Base-by-base conservation (phyloP, 1,140 invertebrate species). In the Xylocopa sonorina region DNA sequence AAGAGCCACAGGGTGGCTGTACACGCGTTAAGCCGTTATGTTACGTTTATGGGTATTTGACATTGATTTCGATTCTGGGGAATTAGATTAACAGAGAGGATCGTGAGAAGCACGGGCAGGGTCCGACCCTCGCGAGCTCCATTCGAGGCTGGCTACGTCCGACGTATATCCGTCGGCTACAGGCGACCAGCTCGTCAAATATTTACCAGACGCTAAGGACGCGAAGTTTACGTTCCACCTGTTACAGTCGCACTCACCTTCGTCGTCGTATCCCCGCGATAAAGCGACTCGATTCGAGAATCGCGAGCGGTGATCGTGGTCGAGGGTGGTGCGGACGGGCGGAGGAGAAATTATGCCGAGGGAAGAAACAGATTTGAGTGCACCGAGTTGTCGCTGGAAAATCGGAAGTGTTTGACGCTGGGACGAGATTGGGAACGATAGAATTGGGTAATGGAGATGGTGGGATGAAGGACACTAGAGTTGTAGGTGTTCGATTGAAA, bases 151-250 rank as follows among this genome's bases (percentile, higher is more conserved):
- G n/a, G n/a, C n/a, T n/a, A 66, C 10, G 46, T 55, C 63, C 14
- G 34, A 66, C 38, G n/a, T n/a, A n/a, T n/a, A n/a, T n/a, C n/a
- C n/a, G 63, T 62, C 60, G 57, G 43, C 38, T 46, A 29, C 72
- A 60, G 27, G 67, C 72, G 68, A 72, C 58, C 72, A 27, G 24
- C 38, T 76, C 75, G 48, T 86, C 76, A 86, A 86, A 86, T 86
- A 86, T 86, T 86, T 86, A 85, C 72, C 72, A 21, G 24, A 53
- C 64, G 64, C 69, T 82, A 83, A 86, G 66, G 53, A 78, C 68
- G n/a, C 68, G n/a, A 80, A 83, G 73, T 86, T 87, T 87, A 83
- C 84, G 81, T 83, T 87, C 82, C 78, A 83, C 73, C 85, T 87
- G 84, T 87, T 87, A 87, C 64, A n/a, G 18, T 16, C 16, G 24